Conservation (phyloP, 2,113 vertebrate species). For the Sula dactylatra region DNA sequence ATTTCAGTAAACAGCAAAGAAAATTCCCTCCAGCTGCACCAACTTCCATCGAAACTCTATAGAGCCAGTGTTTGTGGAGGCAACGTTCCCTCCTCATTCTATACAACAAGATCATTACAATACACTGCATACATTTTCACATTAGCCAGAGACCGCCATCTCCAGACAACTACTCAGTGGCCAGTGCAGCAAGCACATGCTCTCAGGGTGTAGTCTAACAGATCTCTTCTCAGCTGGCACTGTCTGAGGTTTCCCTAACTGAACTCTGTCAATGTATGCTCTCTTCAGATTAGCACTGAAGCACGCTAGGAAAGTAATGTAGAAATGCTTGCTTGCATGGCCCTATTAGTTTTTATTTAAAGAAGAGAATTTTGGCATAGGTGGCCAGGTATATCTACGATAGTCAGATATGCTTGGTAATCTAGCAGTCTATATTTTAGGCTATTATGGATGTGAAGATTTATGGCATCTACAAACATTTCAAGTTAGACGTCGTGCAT, state of each 20-base stretch:
- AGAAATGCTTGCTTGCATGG: background rate
- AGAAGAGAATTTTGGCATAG: background rate
- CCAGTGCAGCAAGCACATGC: background rate
- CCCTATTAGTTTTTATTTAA: background rate
- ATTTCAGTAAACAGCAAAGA: background rate
- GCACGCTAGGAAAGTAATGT: background rate
- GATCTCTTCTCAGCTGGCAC: background rate
- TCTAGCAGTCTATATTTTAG: rapidly evolving
- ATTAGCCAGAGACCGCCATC: background rate
- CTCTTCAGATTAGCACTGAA: background rate
- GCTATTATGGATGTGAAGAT: background rate
- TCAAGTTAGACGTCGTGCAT: background rate
- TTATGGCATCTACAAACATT: background rate
- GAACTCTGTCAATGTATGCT: background rate
- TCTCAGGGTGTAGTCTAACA: background rate
- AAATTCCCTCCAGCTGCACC: background rate
- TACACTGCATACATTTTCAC: background rate
- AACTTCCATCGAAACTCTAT: background rate
- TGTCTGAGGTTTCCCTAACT: background rate
- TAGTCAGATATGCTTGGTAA: background rate
- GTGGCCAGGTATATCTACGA: background rate
- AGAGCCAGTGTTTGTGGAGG: background rate
- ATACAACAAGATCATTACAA: background rate
- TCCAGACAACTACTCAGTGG: background rate
- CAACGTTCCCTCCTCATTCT: background rate